Percentiles rank a stretch among this genome's conserved stretches.
phyloP scores from a whole-genome alignment of 2,797 vertebrate genomes.

The Esox lucius region DNA sequence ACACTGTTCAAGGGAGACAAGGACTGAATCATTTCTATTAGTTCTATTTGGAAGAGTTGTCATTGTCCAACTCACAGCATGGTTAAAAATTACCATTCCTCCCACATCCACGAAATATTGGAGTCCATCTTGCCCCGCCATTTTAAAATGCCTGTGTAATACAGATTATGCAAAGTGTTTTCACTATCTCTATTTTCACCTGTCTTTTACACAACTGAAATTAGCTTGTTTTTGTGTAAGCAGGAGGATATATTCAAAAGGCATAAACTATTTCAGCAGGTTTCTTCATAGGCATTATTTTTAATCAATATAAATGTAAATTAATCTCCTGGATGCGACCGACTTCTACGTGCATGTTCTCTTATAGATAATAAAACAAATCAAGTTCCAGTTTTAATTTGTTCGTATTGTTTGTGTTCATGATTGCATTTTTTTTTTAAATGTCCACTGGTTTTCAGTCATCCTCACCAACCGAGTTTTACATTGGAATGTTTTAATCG shows the following conservation, averaged over 20 bases:
- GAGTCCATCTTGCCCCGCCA: conserved; percentile 29
- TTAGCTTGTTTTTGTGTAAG: conserved; percentile 56
- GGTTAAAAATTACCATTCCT: conserved; percentile 40
- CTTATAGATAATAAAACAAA: conserved; percentile 67
- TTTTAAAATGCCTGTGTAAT: conserved; percentile 32
- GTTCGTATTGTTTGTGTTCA: conserved; percentile 49
- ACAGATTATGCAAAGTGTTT: conserved; percentile 49
- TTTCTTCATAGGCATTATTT: conserved; percentile 52
- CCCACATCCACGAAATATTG: conserved; percentile 32
- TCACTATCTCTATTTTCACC: conserved; percentile 66
- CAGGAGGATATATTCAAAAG: conserved; percentile 48
- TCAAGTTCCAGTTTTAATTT: conserved; percentile 52
- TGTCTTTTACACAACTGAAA: conserved; percentile 51
- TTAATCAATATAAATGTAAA: conserved; percentile 70
- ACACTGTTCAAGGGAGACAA: neutral
- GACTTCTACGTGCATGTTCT: conserved; percentile 62
- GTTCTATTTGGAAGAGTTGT: neutral
- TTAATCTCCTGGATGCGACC: conserved; percentile 62
- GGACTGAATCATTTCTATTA: conserved; percentile 9
- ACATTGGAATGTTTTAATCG: conserved; percentile 17
- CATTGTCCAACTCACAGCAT: conserved; percentile 14
- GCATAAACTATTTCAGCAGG: conserved; percentile 57
- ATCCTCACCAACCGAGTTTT: conserved; percentile 17
- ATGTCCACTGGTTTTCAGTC: conserved; percentile 31
- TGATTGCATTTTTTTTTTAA: conserved; percentile 48